Base-by-base conservation (phyloP, 2,797 vertebrate species). In the Dromococcyx pavoninus region DNA sequence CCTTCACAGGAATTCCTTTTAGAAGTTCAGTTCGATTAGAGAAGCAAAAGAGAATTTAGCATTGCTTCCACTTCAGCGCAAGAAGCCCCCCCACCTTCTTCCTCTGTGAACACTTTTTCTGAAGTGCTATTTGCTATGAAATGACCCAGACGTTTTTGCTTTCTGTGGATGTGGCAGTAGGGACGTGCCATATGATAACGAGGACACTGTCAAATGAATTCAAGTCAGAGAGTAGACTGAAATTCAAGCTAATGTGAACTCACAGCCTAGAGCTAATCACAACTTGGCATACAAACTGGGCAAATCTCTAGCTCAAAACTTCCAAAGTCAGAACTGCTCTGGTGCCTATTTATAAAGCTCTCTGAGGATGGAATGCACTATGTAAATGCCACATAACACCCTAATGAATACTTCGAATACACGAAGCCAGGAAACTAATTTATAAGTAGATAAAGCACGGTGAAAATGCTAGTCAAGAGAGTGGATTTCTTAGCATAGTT, bases 341-440 rank as follows among this genome's bases (percentile, higher is more conserved):
- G 14, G 5, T 57, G 17, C 18, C 32, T 64, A 66, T 64, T 70
- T 75, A 77, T 23, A 85, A 89, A 88, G 33, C 5, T 58, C 41
- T 65, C 13, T 46, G 11, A 24, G 19, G 21, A 75, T 0, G 0
- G 48, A 74, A 70, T 19, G 3, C 32, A 17, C 32, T 85, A 56
- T 16, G 44, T 17, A 89, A 80, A 85, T 74, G 67, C 17, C 61
- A 88, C 9, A 37, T 64, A 84, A 88, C 23, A 92, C 28, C 54
- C 82, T 81, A 96, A 91, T 8, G 83, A 95, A 66, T 87, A 89
- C 35, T 92, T 89, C 77, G 90, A 89, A 83, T 66, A 65, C 35
- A 80, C 21, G 92, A 85, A 95, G 64, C 15, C 76, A 96, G 61
- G n/a, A 24, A 93, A 79, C 44, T 88, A 95, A 95, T 97, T 96